These are phyloP conservation scores for Smittia sp. DNA, from an alignment of 2,888 invertebrate genomes.

Conservation along the genomic window DNA sequence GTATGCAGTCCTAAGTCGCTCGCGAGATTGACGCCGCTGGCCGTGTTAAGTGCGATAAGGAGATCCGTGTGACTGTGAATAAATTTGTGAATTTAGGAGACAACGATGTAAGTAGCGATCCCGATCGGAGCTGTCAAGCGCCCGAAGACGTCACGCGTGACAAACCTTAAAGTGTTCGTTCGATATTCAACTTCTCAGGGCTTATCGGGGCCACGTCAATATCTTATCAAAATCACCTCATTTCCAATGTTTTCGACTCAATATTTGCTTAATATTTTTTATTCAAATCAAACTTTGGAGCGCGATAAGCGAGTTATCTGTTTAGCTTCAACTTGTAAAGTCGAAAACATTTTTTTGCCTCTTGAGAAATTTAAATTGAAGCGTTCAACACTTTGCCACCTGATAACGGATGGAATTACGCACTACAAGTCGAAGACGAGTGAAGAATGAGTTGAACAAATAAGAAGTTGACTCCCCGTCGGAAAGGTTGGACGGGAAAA, in stretches of 20 bases:
- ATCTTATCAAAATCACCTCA: constrained; percentile 41
- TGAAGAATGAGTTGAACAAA: neutral
- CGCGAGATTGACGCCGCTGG: neutral
- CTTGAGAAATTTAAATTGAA: neutral
- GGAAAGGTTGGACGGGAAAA: neutral
- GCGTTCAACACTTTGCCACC: constrained; percentile 3
- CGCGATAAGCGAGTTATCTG: constrained; percentile 28
- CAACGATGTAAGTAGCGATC: neutral
- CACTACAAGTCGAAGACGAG: neutral
- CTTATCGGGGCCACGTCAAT: constrained; percentile 16
- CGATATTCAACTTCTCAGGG: neutral
- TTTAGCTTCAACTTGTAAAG: constrained; percentile 39
- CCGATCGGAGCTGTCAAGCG: too few relatives aligned
- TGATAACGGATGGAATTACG: neutral
- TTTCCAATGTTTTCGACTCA: constrained; percentile 23
- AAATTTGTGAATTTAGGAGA: neutral
- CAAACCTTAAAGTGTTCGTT: neutral
- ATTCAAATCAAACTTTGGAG: constrained; percentile 37
- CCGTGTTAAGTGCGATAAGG: neutral
- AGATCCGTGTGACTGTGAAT: neutral
- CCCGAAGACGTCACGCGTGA: too few relatives aligned
- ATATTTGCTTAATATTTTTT: constrained; percentile 26
- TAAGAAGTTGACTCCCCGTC: neutral
- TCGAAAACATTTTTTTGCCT: neutral
- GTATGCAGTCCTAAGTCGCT: neutral